These are phyloP conservation scores for Heliornis fulica DNA, from an alignment of 2,113 vertebrate species.

Conservation along the genomic window DNA sequence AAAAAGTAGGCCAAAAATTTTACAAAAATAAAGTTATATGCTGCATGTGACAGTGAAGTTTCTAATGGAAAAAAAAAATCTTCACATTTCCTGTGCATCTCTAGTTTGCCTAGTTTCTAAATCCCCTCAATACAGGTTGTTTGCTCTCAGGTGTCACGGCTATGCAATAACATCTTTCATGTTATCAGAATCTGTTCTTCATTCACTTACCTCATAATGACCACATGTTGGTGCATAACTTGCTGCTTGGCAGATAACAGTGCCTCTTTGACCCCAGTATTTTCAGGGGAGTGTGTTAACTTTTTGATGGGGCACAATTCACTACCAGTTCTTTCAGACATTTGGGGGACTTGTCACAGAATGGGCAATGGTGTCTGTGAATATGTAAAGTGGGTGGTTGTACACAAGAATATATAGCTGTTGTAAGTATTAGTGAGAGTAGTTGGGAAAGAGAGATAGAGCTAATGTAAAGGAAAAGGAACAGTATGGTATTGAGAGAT, in stretches of 20 bases:
- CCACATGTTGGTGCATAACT: not conserved
- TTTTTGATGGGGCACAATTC: not conserved
- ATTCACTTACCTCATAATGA: not conserved
- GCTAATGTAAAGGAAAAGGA: not conserved
- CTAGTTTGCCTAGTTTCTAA: not conserved
- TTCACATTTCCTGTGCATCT: not conserved
- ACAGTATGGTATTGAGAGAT: not conserved
- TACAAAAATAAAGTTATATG: too few relatives aligned
- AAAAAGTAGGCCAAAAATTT: not conserved
- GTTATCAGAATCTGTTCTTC: not conserved
- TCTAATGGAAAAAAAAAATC: not conserved
- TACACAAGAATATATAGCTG: not conserved
- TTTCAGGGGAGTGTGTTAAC: not conserved
- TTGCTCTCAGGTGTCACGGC: not conserved
- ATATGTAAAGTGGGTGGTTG: not conserved
- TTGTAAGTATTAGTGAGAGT: not conserved
- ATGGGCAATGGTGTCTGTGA: not conserved
- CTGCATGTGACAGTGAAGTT: not conserved
- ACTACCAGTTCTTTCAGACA: accelerated
- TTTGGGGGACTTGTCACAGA: not conserved
- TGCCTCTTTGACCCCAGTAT: not conserved
- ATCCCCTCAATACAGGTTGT: not conserved
- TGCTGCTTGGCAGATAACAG: not conserved
- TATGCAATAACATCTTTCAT: not conserved
- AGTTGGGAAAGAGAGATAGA: not conserved